Evolutionary conservation across 2,888 invertebrate species (phyloP).

Genomic region (Diarsia brunnea): DNA sequence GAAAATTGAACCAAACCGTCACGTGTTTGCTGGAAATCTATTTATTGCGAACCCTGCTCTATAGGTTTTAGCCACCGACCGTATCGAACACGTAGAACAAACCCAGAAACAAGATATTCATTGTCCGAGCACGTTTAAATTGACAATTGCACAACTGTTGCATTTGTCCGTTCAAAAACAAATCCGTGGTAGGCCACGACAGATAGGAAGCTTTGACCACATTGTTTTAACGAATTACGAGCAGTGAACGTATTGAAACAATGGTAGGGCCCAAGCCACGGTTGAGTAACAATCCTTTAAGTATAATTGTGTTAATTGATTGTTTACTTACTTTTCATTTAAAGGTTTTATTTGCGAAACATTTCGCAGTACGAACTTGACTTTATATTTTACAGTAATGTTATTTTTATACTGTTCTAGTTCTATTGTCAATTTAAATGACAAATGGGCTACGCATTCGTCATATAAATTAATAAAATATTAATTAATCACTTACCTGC

Average conservation of each 20-base stretch:
- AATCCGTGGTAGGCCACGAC: slow-evolving; percentile 78
- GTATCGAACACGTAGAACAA: slow-evolving; percentile 37
- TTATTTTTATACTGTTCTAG: slow-evolving; percentile 8
- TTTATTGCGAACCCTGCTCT: slow-evolving; percentile 10
- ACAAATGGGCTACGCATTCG: slow-evolving; percentile 31
- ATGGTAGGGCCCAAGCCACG: slow-evolving; percentile 52
- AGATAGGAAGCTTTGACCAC: slow-evolving; percentile 78
- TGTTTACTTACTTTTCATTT: slow-evolving; percentile 58
- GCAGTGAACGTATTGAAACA: slow-evolving; percentile 61
- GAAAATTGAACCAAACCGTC: neutral
- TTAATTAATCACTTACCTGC: slow-evolving; percentile 41
- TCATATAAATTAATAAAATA: slow-evolving; percentile 48
- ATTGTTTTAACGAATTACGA: slow-evolving; percentile 72
- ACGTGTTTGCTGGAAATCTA: neutral
- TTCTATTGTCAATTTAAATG: slow-evolving; percentile 36
- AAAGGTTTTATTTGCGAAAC: slow-evolving; percentile 38
- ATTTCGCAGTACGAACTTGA: slow-evolving; percentile 22
- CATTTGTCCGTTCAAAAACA: slow-evolving; percentile 59
- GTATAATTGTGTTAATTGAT: slow-evolving; percentile 43
- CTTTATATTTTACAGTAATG: slow-evolving; percentile 1
- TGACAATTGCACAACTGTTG: slow-evolving; percentile 73
- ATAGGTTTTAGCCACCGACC: slow-evolving; percentile 7
- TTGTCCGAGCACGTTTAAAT: slow-evolving; percentile 47
- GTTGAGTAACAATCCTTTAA: slow-evolving; percentile 56
- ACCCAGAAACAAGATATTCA: slow-evolving; percentile 35